Conservation (phyloP, 2,113 vertebrate genomes). For the Cariama cristata region DNA sequence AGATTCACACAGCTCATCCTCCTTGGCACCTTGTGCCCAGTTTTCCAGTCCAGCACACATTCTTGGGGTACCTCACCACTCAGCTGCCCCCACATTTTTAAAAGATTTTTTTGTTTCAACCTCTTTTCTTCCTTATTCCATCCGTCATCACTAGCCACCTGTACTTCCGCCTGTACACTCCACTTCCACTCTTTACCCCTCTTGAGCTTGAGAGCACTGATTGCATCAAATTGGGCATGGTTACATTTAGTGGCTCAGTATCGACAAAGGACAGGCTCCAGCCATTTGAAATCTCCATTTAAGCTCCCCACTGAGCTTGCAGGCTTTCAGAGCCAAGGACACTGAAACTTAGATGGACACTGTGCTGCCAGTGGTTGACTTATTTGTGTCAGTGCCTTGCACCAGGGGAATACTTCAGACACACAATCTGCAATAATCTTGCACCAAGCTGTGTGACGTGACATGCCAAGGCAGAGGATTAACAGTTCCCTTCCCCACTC, state of each 20-base stretch:
- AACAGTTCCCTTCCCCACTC: neutral
- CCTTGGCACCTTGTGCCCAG: neutral
- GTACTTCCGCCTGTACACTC: neutral
- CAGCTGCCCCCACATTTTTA: neutral
- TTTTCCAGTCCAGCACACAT: neutral
- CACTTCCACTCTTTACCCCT: neutral
- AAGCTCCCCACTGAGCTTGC: constrained; percentile 4
- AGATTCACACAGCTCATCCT: neutral
- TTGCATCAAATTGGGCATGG: neutral
- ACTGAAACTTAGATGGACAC: neutral
- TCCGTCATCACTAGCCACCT: neutral
- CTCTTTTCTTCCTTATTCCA: neutral
- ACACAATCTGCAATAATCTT: neutral
- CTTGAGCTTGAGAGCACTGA: neutral
- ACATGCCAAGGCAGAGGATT: neutral
- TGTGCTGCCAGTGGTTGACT: neutral
- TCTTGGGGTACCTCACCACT: neutral
- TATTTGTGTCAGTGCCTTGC: neutral
- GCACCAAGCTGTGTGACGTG: neutral
- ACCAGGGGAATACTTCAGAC: neutral
- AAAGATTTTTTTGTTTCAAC: neutral
- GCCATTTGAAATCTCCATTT: neutral
- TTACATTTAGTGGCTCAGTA: neutral
- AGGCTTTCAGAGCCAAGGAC: neutral
- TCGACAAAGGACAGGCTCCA: neutral